Percentiles rank a stretch among this genome's conserved stretches.
Evolutionary conservation across 2,888 invertebrate species (phyloP).

Genomic region (Hylaea fasciaria): DNA sequence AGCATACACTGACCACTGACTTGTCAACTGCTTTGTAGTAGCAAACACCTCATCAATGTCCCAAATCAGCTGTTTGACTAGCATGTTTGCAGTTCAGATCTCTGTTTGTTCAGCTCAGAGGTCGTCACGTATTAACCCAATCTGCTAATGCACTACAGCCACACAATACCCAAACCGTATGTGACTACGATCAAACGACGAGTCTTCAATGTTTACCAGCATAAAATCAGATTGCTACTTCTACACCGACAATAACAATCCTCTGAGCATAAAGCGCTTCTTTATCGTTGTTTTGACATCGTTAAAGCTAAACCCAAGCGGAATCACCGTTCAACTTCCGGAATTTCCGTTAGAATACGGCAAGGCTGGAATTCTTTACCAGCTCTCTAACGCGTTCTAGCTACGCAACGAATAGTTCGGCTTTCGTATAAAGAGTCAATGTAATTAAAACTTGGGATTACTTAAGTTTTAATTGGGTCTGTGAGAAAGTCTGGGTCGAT

Average conservation of each 20-base stretch:
- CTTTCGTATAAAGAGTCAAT: constrained; percentile 55
- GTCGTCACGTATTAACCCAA: constrained; percentile 53
- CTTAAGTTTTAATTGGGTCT: constrained; percentile 60
- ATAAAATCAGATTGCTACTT: constrained; percentile 31
- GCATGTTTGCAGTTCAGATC: constrained; percentile 39
- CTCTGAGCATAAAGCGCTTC: constrained; percentile 25
- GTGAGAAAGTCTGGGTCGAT: constrained; percentile 33
- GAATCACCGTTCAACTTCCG: constrained; percentile 26
- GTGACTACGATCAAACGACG: constrained; percentile 30
- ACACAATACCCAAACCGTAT: constrained; percentile 18
- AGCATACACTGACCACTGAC: neutral
- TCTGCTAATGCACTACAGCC: constrained; percentile 52
- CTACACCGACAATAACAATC: constrained; percentile 29
- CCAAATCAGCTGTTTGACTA: constrained; percentile 36
- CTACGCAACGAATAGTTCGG: constrained; percentile 50
- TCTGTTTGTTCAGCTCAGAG: constrained; percentile 47
- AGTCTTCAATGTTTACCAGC: constrained; percentile 25
- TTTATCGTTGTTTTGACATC: constrained; percentile 34
- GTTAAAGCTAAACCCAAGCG: constrained; percentile 31
- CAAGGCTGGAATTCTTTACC: constrained; percentile 19
- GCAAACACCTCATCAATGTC: constrained; percentile 20
- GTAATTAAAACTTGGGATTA: constrained; percentile 63
- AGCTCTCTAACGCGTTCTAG: constrained; percentile 12
- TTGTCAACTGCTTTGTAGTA: constrained; percentile 9
- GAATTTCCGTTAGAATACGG: constrained; percentile 29